Evolutionary conservation across 2,888 invertebrate genomes (phyloP), one percentile per base, ranked within the genome.

Genomic region (Incurvaria masculella): DNA sequence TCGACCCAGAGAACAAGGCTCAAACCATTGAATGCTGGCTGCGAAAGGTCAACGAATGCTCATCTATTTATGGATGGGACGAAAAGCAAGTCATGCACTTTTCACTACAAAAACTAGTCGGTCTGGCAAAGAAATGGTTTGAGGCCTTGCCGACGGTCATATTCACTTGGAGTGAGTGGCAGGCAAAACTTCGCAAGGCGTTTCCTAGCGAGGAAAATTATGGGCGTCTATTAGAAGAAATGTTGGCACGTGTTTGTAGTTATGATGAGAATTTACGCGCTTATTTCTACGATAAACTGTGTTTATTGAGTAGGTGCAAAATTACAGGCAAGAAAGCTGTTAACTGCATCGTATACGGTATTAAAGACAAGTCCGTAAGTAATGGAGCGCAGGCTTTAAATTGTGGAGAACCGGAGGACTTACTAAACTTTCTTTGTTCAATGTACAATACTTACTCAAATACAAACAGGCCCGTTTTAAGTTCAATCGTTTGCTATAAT

Each of bases 141-240:
- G 52, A 57, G 38, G 46, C 50, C 21, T 48, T 54, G 17, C 53
- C 55, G 2, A 46, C 50, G 1, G 47, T 56, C 1, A 20, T 52
- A n/a, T 55, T 43, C 46, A 48, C 51, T 14, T 59, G 59, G 56
- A 21, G 33, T 6, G 52, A 56, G 6, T 59, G 57, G 56, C 54
- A 56, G 6, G 14, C 49, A n/a, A 33, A 58, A 49, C 39, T 59
- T 2, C 20, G 46, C 8, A 48, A 49, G 27, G 56, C 57, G 18
- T 58, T 58, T 42, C 56, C 55, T 4, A 40, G 27, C 19, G 52
- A 55, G 18, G 49, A 55, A 44, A 55, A 55, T 46, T 55, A 53
- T 44, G 54, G 53, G 2, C 48, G 48, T 3, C 39, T 53, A 14
- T 27, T 57, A 6, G 52, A 53, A 17, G 55, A 57, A 46, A 55